These are phyloP conservation scores for Xenotilapia longispinis DNA, from an alignment of 2,113 vertebrate genomes.

Conservation along the genomic window DNA sequence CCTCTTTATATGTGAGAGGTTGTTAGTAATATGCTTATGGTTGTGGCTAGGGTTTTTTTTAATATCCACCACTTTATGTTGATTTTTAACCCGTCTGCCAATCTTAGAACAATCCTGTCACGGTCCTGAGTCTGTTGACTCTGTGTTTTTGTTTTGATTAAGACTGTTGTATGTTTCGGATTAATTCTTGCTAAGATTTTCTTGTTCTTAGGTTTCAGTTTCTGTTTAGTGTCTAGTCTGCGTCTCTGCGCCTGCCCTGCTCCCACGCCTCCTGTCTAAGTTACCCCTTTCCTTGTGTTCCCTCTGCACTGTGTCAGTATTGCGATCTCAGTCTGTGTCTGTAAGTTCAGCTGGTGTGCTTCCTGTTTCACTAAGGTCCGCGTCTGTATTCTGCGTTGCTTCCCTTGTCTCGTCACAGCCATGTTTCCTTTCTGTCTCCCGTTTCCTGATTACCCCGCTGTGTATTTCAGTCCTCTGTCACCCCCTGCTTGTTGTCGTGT, in stretches of 20 bases:
- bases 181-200: neutral
- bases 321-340: neutral
- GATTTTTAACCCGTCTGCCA: neutral
- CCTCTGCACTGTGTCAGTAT: neutral
- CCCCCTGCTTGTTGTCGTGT: neutral
- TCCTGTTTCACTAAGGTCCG: neutral
- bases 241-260: neutral
- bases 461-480: neutral
- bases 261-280: neutral
- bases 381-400: neutral
- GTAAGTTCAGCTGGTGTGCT: neutral
- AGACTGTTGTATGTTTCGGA: neutral
- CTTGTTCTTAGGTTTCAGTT: neutral
- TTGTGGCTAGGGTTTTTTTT: rapidly evolving
- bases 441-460: neutral
- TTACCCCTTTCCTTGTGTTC: neutral
- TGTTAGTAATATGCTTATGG: neutral
- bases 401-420: neutral
- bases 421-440: neutral
- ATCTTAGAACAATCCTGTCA: neutral
- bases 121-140: neutral
- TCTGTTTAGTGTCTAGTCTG: neutral
- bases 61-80: neutral
- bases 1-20: neutral
- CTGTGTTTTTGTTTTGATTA: neutral